Base-by-base conservation (phyloP, 2,888 invertebrate species). In the Tipula confusa region DNA sequence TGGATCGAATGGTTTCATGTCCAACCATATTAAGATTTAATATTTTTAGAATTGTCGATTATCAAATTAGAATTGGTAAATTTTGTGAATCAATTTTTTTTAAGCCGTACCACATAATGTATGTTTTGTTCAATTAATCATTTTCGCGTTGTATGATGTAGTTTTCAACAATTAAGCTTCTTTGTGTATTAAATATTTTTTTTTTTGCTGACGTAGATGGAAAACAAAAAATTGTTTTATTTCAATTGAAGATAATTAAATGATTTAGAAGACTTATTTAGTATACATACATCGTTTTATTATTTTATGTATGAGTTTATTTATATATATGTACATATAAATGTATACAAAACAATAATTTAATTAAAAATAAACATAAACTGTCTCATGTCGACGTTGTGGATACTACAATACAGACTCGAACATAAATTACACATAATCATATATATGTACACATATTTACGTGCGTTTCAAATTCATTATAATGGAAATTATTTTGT, bases 181-280 rank as follows among this genome's bases (percentile, higher is more conserved):
- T 64, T 11, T 64, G 11, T 64, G 9, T 64, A 64, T 24, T 9
- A 24, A n/a, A n/a, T n/a, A n/a, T n/a, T n/a, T n/a, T n/a, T n/a
- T 64, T 64, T 18, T 64, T 64, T 64, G 64, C 64, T 64, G 64
- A 64, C 64, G 64, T 64, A 64, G 64, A 64, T 24, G 64, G 24
- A 64, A 64, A 24, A 18, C 15, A 43, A 64, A 64, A 15, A 64
- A 24, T 24, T 24, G 64, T 24, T n/a, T n/a, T 64, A 64, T 64
- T 24, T 64, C 64, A 64, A 64, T 64, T 64, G 64, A 64, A 64
- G 64, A 64, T 64, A 64, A 64, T 64, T 64, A 64, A 64, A 24
- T 64, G 64, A 24, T 24, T 64, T 64, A 64, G 18, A 64, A 64
- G 24, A 18, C 24, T 64, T 64, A 24, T 6, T 64, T 64, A 64